Conservation (phyloP, 2,113 vertebrate species). For the Elephantulus edwardii region DNA sequence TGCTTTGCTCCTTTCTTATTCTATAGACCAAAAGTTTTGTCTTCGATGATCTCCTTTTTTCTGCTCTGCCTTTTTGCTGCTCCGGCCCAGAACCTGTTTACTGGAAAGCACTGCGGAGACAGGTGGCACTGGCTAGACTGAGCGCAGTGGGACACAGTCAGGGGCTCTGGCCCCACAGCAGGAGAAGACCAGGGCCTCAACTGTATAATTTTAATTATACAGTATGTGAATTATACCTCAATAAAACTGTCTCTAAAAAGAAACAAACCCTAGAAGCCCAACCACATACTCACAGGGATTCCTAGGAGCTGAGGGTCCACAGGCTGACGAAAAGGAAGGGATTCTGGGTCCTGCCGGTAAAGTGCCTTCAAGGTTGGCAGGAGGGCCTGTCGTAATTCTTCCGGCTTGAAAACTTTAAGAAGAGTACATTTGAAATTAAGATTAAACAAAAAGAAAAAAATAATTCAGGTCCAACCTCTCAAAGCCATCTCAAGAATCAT, state of each 20-base stretch:
- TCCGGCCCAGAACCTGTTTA: too few species aligned
- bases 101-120: too few species aligned
- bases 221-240: not conserved
- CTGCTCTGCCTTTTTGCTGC: too few species aligned
- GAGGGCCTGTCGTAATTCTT: slow-evolving; percentile 96
- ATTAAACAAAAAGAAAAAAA: slow-evolving; percentile 25
- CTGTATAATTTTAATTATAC: too few species aligned
- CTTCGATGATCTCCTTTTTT: too few species aligned
- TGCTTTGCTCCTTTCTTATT: too few species aligned
- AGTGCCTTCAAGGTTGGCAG: slow-evolving; percentile 98
- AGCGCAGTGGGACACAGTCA: too few species aligned
- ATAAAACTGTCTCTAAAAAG: not conserved
- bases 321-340: slow-evolving; percentile 97
- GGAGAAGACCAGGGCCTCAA: too few species aligned
- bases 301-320: slow-evolving; percentile 98
- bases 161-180: too few species aligned
- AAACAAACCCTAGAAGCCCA: not conserved
- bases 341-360: slow-evolving; percentile 98
- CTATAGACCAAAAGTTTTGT: too few species aligned
- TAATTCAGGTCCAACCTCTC: not conserved
- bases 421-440: slow-evolving; percentile 42
- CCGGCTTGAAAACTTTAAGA: slow-evolving; percentile 95
- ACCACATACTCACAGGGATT: slow-evolving; percentile 95
- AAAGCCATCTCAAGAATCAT: not conserved
- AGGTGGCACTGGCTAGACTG: too few species aligned